phyloP scores from a whole-genome alignment of 2,888 invertebrate species.

The Rhyacophila evoluta region DNA sequence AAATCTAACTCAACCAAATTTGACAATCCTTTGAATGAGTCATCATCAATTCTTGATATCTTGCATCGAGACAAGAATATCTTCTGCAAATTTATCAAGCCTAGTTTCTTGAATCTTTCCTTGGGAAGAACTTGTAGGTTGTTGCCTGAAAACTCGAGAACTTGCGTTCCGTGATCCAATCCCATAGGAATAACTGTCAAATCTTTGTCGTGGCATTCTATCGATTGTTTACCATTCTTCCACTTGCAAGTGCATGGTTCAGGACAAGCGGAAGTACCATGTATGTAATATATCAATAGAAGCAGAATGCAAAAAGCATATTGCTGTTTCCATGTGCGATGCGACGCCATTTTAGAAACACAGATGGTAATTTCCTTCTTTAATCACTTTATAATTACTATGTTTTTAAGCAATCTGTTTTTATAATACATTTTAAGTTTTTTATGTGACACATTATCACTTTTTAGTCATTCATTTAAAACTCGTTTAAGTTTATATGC shows the following conservation, averaged over 20 bases:
- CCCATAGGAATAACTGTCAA: slow-evolving; percentile 82
- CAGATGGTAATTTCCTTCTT: neutral
- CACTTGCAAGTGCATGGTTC: slow-evolving; percentile 88
- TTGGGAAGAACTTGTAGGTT: slow-evolving; percentile 82
- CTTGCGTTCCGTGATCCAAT: slow-evolving; percentile 87
- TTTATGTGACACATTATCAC: neutral
- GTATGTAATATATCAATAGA: slow-evolving; percentile 57
- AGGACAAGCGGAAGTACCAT: slow-evolving; percentile 72
- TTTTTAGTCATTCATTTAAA: neutral
- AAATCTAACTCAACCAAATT: slow-evolving; percentile 91
- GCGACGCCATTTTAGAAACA: neutral
- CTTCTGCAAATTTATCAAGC: slow-evolving; percentile 87
- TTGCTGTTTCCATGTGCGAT: neutral
- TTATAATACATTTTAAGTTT: slow-evolving; percentile 1
- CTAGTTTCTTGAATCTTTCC: slow-evolving; percentile 83
- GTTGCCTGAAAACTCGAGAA: slow-evolving; percentile 87
- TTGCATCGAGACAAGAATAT: slow-evolving; percentile 85
- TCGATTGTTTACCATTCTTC: slow-evolving; percentile 93
- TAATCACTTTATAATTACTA: neutral
- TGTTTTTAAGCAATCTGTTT: neutral
- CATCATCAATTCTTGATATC: slow-evolving; percentile 81
- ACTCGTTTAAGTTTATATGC: neutral
- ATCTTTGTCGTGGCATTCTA: slow-evolving; percentile 86
- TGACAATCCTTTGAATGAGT: slow-evolving; percentile 85
- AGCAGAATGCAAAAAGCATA: slow-evolving; percentile 29